Percentiles rank a stretch among this genome's conserved stretches.
These are phyloP conservation scores for Callorhinus ursinus DNA, from an alignment of 2,113 vertebrate genomes.

Conservation along the genomic window DNA sequence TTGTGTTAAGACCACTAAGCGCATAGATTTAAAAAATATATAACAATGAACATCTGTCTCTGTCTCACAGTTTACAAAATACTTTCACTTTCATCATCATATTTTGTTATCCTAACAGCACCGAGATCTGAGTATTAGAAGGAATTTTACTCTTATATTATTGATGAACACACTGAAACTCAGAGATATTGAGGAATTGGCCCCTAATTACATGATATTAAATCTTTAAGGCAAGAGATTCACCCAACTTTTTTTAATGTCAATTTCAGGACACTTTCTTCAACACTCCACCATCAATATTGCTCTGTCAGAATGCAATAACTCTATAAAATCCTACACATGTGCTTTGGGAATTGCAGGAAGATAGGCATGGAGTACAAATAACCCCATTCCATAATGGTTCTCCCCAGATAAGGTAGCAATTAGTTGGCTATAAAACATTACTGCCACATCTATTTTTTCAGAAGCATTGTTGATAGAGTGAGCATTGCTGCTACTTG, in stretches of 20 bases:
- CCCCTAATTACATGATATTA: not conserved
- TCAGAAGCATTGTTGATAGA: constrained; percentile 64
- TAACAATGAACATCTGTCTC: not conserved
- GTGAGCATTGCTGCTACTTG: not conserved
- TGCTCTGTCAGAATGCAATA: not conserved
- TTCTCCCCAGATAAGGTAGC: not conserved
- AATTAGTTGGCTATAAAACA: not conserved
- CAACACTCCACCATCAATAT: not conserved
- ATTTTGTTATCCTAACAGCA: not conserved
- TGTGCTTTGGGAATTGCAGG: rapidly evolving
- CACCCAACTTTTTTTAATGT: not conserved
- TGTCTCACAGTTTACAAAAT: not conserved
- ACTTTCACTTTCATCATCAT: not conserved
- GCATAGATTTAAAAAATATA: not conserved
- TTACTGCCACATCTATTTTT: not conserved
- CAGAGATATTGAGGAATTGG: not conserved
- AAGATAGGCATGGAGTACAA: not conserved
- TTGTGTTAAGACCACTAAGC: not conserved
- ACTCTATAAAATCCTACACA: not conserved
- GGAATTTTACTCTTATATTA: not conserved
- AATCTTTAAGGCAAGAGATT: not conserved
- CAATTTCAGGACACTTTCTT: not conserved
- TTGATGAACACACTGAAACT: not conserved
- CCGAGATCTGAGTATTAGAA: not conserved
- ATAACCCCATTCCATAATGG: not conserved